Evolutionary conservation across 2,113 vertebrate genomes (phyloP), one percentile per base, ranked within the genome.

Genomic region (Corythornis madagascariensis): DNA sequence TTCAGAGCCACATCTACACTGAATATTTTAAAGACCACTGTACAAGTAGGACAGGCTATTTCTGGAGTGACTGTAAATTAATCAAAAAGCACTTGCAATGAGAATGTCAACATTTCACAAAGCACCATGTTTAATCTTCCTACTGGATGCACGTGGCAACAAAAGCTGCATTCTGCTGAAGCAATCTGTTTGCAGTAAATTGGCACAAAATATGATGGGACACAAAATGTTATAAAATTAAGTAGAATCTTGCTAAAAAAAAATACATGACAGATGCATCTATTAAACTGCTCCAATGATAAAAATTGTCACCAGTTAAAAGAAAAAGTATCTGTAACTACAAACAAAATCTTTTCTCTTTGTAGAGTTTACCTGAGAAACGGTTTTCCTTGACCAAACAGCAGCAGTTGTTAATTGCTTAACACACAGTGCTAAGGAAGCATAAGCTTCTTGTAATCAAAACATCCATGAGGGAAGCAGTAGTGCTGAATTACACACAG

Each of bases 61-160:
- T 75, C 67, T 79, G 86, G 88, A 82, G 50, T 80, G 69, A 7
- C 72, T 16, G 35, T 24, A 70, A 83, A 79, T 42, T 26, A 64
- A 82, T 69, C 50, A 29, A 77, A 43, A 82, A 47, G 7, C 69
- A 73, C 57, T 74, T 28, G 42, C 83, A 92, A 76, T 57, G 26
- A 86, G 48, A 40, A 35, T 0, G 0, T 11, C 76, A 73, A 2
- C 2, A 14, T 61, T 57, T 45, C 55, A 12, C 5, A 0, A 13
- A 42, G 18, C 63, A 9, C 17, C 25, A 7, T 2, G 21, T 48
- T 67, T 31, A 45, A 73, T 40, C 10, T 29, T 40, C 38, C 33
- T 53, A 56, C 56, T 31, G 25, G 12, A 7, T 4, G 16, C 3
- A 13, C 0, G 2, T 59, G 4, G 4, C 50, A 7, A 31, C 45